Evolutionary conservation across 2,797 vertebrate genomes (phyloP), one percentile per base, ranked within the genome.

Genomic region (Danio jaintianensis): DNA sequence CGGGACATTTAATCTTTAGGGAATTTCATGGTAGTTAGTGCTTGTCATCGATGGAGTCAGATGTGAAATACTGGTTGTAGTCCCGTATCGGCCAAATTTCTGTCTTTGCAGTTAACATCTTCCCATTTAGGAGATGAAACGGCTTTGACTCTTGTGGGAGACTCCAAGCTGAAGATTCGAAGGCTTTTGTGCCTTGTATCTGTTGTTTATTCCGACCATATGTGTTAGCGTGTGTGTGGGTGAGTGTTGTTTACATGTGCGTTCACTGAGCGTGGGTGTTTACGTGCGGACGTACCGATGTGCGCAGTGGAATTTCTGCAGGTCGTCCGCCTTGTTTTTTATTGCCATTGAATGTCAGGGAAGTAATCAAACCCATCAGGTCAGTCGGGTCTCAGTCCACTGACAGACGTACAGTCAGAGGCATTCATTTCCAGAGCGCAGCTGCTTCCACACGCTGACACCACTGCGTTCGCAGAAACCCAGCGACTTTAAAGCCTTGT

Each of bases 11-110:
- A 92, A 93, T 94, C 93, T 91, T 88, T 83, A 75, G 92, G 90
- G 93, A 94, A 93, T 94, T 93, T 94, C 90, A 93, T 84, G 90
- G 87, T 89, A 91, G 93, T 94, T 94, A 92, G 92, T 87, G 88
- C 90, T 93, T 94, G 93, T 94, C 93, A 92, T 94, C 93, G 91
- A 90, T 91, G 20, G 80, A 92, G 90, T 91, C 88, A 84, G 83
- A 89, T 85, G 86, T 90, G 91, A 92, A 94, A 92, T 89, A 89
- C 89, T 85, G 87, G 82, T 29, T 80, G 87, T 70, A 16, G 89
- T 90, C 85, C 91, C 90, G 90, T 89, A 90, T 89, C 88, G 88
- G 88, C 85, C 85, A 87, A 82, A 73, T 68, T 82, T 71, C 40
- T 82, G 85, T 88, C 84, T 88, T 83, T 89, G 82, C 36, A 81